Conservation (phyloP, 1,140 invertebrate genomes). For the Meteorus sp. region DNA sequence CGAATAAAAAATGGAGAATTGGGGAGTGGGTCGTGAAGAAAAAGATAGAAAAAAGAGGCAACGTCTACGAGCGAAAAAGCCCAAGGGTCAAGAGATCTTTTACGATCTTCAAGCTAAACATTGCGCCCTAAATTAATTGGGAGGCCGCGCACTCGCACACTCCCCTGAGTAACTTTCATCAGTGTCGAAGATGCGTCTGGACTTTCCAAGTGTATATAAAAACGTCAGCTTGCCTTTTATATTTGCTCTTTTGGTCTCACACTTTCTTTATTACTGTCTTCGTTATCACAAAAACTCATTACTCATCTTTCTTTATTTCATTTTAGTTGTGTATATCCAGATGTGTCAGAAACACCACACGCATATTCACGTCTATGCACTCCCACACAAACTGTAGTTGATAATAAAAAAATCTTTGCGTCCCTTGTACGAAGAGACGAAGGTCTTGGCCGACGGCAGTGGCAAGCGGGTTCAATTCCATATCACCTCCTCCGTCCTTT, state of each 20-base stretch:
- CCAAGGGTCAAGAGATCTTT: conserved; percentile 22
- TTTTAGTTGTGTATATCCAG: conserved; percentile 3
- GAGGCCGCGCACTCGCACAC: neutral
- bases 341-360: neutral
- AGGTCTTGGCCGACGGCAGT: too few species aligned
- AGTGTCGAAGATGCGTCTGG: neutral
- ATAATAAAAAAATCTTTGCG: conserved; percentile 3
- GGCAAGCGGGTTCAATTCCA: too few species aligned
- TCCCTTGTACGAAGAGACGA: neutral
- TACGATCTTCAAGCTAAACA: conserved; percentile 20
- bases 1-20: neutral
- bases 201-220: conserved; percentile 7
- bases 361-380: neutral
- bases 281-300: too few species aligned
- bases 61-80: neutral
- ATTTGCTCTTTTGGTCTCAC: too few species aligned
- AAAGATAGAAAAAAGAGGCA: too few species aligned
- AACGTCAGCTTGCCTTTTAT: conserved; percentile 5
- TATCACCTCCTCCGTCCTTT: too few species aligned
- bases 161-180: neutral
- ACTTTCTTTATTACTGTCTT: too few species aligned
- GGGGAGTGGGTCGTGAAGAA: too few species aligned
- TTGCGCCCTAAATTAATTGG: conserved; percentile 15
- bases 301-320: conserved; percentile 12
- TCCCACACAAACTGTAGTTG: too few species aligned